phyloP scores from a whole-genome alignment of 92 coral and sea anemone genomes.

The Actinernus sp. region DNA sequence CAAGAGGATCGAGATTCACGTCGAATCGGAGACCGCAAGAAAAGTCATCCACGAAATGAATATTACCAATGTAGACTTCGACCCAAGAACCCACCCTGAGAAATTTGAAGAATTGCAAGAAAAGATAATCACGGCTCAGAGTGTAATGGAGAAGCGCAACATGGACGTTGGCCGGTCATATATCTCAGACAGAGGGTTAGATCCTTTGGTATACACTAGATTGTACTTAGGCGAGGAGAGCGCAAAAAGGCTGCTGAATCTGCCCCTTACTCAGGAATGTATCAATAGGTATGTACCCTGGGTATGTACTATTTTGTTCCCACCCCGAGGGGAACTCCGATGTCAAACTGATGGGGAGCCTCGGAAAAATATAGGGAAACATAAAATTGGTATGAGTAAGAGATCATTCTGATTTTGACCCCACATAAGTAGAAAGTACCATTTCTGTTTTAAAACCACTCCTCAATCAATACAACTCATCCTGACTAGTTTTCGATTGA shows the following conservation, averaged over 20 bases:
- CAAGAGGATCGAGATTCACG: constrained; percentile 32
- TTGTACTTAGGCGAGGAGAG: constrained; percentile 69
- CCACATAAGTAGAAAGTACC: no score
- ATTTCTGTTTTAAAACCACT: no score
- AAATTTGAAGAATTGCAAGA: constrained; percentile 65
- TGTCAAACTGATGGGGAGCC: no score
- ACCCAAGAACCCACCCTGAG: constrained; percentile 62
- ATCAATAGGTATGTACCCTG: constrained; percentile 85
- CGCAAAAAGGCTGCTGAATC: constrained; percentile 40
- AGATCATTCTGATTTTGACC: no score
- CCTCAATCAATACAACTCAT: no score
- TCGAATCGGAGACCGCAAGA: constrained; percentile 82
- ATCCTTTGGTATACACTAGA: constrained; percentile 80
- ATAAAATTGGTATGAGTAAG: no score
- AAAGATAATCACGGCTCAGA: constrained; percentile 72
- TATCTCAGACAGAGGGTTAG: constrained; percentile 88
- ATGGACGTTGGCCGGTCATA: constrained; percentile 48
- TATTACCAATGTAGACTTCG: constrained; percentile 76
- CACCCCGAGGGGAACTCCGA: no score
- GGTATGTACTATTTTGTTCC: no score
- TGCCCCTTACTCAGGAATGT: constrained; percentile 63
- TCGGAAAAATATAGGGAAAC: no score
- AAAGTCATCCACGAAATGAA: constrained; percentile 65
- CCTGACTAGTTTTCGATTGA: no score
- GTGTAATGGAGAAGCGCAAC: constrained; percentile 44